Conservation (phyloP, 2,888 invertebrate genomes). For the Meghimatium bilineatum region DNA sequence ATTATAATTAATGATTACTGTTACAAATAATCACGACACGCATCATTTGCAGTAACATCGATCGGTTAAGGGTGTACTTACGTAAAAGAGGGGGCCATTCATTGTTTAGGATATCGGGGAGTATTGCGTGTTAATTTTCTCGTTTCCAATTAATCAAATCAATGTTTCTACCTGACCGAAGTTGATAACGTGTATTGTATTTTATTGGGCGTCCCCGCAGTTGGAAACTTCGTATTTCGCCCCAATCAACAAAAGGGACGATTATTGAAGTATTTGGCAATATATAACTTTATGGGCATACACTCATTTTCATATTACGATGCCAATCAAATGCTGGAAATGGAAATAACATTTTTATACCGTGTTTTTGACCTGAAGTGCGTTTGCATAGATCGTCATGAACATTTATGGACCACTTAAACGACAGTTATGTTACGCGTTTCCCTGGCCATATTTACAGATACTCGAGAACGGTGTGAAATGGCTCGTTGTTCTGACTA, state of each 20-base stretch:
- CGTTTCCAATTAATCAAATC: neutral
- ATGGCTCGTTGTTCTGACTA: neutral
- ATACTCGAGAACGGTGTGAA: slow-evolving; percentile 16
- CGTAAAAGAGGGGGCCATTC: neutral
- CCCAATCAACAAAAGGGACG: neutral
- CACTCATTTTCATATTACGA: neutral
- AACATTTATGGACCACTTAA: slow-evolving; percentile 15
- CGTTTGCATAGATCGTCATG: neutral
- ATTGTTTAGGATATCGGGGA: neutral
- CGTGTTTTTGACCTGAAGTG: slow-evolving; percentile 11
- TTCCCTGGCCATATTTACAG: slow-evolving; percentile 10
- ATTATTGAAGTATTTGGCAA: neutral
- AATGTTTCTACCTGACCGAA: neutral
- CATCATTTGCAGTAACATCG: neutral
- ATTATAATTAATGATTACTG: neutral
- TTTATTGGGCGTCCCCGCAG: neutral
- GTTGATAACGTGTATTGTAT: neutral
- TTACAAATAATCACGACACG: neutral
- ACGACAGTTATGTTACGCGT: neutral
- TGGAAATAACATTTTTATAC: neutral
- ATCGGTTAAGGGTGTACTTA: neutral
- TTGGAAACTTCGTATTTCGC: neutral
- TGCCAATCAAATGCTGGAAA: neutral
- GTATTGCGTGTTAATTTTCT: neutral
- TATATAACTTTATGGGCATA: neutral